Base-by-base conservation (phyloP, 2,797 vertebrate genomes). In the Lophura swinhoii region DNA sequence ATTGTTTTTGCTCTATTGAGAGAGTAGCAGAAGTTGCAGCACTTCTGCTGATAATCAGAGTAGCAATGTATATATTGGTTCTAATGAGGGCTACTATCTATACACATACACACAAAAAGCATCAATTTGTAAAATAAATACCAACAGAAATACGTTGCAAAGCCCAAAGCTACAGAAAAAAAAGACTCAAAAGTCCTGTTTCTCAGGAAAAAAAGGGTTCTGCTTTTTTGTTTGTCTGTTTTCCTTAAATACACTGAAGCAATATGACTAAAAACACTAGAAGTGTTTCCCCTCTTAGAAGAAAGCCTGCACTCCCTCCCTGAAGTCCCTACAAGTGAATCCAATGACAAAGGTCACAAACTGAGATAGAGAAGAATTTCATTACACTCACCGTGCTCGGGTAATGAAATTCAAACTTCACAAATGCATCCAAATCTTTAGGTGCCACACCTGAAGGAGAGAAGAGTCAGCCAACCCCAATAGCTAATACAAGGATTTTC, bases 331-430 rank as follows among this genome's bases (percentile, higher is more conserved):
- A n/a, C 51, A 58, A 66, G 59, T 37, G 63, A 69, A 75, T 18
- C 37, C 43, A 95, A 39, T 6, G 31, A 37, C 28, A 88, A 49
- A 2, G 15, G 39, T 20, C 15, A 68, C n/a, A 46, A 70, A 9
- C 4, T 29, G 33, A 73, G 69, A 43, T 66, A 49, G n/a, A 74
- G 37, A 71, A 87, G 69, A 73, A 37, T 37, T 37, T 37, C 37
- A 37, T 37, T 13, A 62, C 60, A 96, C 98, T 99, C 96, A 99
- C 99, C 94, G 98, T 84, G 88, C 98, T 99, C 1, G 99, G 99
- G 91, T 98, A 99, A 9, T 98, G 99, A 94, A 99, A 99, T 80
- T 99, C 99, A 96, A 99, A 99, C 97, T 98, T 99, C 64, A 99
- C 97, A 94, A 98, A 99, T 0, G 99, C 98, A 86, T 99, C 98